Conservation (phyloP, 2,888 invertebrate genomes). For the Tinea semifulvella region DNA sequence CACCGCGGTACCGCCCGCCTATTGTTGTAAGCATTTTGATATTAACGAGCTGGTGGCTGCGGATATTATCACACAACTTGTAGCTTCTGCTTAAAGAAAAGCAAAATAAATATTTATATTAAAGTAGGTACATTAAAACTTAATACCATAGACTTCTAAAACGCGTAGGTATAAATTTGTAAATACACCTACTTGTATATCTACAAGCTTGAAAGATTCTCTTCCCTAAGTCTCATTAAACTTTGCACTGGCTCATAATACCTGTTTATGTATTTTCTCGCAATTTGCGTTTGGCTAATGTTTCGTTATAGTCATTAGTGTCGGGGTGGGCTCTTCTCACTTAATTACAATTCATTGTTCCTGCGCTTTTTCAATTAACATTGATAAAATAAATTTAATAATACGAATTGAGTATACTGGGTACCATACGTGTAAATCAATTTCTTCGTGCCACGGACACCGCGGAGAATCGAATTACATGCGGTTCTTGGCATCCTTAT, state of each 20-base stretch:
- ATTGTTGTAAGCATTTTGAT: constrained; percentile 41
- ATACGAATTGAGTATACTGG: background rate
- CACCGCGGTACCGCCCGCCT: constrained; percentile 29
- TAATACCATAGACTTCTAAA: background rate
- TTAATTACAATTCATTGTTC: constrained; percentile 56
- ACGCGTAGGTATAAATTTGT: constrained; percentile 20
- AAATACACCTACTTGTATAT: too few relatives aligned
- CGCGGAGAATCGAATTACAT: constrained; percentile 50
- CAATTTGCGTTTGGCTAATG: constrained; percentile 60
- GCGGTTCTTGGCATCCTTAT: constrained; percentile 47
- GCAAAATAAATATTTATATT: constrained; percentile 15
- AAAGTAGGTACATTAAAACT: constrained; percentile 8
- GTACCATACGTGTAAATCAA: constrained; percentile 35
- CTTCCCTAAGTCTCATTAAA: constrained; percentile 38
- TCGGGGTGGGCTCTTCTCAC: constrained; percentile 32
- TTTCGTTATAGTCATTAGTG: constrained; percentile 51
- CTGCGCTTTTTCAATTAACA: background rate
- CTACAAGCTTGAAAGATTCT: constrained; percentile 29
- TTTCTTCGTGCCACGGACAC: constrained; percentile 48
- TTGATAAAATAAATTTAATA: background rate
- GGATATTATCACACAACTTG: constrained; percentile 37
- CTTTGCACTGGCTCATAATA: constrained; percentile 45
- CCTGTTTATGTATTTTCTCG: constrained; percentile 55
- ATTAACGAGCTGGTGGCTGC: constrained; percentile 43
- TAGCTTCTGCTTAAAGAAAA: constrained; percentile 28